Conservation (phyloP, 2,888 invertebrate species). For the Ligdia adustata region DNA sequence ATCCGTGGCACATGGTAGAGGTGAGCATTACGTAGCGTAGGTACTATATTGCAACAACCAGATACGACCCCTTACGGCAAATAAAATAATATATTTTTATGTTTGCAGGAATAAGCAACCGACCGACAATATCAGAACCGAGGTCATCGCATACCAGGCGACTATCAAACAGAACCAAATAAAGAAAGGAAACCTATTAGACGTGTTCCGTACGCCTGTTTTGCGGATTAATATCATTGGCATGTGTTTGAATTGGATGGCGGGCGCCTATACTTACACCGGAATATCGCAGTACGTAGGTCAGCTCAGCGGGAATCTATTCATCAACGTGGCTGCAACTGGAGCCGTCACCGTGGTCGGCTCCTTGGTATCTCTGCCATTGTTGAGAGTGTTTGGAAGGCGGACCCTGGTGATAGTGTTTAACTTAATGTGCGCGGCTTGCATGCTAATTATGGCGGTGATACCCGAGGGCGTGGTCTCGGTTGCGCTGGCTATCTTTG, state of each 20-base stretch:
- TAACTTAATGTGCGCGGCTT: slow-evolving; percentile 84
- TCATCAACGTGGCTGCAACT: slow-evolving; percentile 91
- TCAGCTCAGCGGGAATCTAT: slow-evolving; percentile 90
- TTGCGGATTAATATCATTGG: slow-evolving; percentile 88
- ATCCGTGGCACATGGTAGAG: too few species aligned
- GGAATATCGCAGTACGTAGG: slow-evolving; percentile 93
- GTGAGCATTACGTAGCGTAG: too few species aligned
- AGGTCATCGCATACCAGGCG: slow-evolving; percentile 65
- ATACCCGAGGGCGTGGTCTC: slow-evolving; percentile 71
- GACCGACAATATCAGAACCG: slow-evolving; percentile 67
- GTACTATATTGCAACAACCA: too few species aligned
- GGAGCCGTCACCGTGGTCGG: slow-evolving; percentile 86
- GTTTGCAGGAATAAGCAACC: slow-evolving; percentile 76
- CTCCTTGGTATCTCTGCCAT: slow-evolving; percentile 84
- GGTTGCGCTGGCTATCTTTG: slow-evolving; percentile 87
- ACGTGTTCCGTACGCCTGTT: slow-evolving; percentile 89
- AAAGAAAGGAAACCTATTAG: slow-evolving; percentile 84
- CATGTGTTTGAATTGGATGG: slow-evolving; percentile 91
- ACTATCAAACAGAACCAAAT: slow-evolving; percentile 55
- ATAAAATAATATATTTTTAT: too few species aligned
- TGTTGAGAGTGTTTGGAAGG: slow-evolving; percentile 87
- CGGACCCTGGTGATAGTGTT: slow-evolving; percentile 86
- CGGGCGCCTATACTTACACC: slow-evolving; percentile 90
- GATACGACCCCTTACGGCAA: too few species aligned
- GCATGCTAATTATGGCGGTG: slow-evolving; percentile 85